Conservation (phyloP, 2,888 invertebrate species). For the Chironomus tentans region DNA sequence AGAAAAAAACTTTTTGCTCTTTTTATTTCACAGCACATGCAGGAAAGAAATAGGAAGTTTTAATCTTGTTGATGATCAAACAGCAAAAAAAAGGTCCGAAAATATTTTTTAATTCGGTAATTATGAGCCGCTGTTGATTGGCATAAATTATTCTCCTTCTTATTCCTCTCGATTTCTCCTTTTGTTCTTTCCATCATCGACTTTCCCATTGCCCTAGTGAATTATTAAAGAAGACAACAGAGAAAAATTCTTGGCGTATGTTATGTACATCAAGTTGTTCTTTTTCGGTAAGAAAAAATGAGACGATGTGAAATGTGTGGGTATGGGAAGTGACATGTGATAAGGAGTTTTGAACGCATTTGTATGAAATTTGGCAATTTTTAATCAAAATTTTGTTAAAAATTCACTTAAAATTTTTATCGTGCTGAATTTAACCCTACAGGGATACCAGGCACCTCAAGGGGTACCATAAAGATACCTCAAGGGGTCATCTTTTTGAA, state of each 20-base stretch:
- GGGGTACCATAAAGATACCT: too few species aligned
- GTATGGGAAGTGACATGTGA: neutral
- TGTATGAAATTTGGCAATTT: too few species aligned
- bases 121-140: neutral
- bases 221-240: neutral
- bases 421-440: too few species aligned
- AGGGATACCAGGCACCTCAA: too few species aligned
- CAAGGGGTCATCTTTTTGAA: too few species aligned
- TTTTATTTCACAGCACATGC: neutral
- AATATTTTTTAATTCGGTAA: neutral
- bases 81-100: neutral
- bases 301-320: neutral
- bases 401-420: too few species aligned
- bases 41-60: neutral
- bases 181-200: neutral
- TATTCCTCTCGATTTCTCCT: neutral
- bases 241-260: neutral
- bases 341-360: too few species aligned
- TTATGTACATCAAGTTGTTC: neutral
- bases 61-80: neutral
- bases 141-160: neutral
- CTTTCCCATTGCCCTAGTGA: constrained; percentile 22
- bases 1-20: neutral
- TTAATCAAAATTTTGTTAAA: too few species aligned
- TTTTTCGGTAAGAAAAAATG: neutral